Percentiles rank a stretch among this genome's conserved stretches.
Evolutionary conservation across 2,888 invertebrate genomes (phyloP).

Genomic region (Apodemia hepburni): DNA sequence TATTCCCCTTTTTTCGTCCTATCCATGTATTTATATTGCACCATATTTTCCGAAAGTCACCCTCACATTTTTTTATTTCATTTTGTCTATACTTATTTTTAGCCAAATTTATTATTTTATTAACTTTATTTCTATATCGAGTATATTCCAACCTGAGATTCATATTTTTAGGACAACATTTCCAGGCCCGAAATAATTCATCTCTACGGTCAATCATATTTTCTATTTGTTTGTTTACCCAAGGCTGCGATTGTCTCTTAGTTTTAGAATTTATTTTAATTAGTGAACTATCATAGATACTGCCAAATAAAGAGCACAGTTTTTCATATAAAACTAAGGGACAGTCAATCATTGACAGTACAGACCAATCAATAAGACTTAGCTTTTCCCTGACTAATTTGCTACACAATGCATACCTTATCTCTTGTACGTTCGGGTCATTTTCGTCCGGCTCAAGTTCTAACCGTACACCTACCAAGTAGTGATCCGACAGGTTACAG

Average conservation of each 20-base stretch:
- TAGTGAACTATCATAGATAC: constrained; percentile 19
- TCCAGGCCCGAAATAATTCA: not conserved
- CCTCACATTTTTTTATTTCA: not conserved
- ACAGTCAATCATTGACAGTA: constrained; percentile 9
- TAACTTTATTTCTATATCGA: not conserved
- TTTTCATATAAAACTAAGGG: constrained; percentile 19
- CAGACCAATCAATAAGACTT: constrained; percentile 19
- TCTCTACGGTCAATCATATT: constrained; percentile 20
- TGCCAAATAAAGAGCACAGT: constrained; percentile 16
- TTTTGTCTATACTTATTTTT: not conserved
- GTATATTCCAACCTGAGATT: not conserved
- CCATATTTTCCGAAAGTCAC: not conserved
- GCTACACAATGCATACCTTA: constrained; percentile 15
- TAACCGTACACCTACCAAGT: constrained; percentile 8
- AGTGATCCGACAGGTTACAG: constrained; percentile 19
- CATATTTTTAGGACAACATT: not conserved
- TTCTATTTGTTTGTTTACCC: constrained; percentile 15
- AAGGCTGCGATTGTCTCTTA: constrained; percentile 18
- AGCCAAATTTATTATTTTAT: not conserved
- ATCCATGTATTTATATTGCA: not conserved
- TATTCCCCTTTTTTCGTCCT: not conserved
- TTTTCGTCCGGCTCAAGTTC: not conserved
- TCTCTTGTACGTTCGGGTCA: not conserved
- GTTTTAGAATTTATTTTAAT: not conserved
- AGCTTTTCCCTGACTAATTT: constrained; percentile 21